These are phyloP conservation scores for Orchestes rusci DNA, from an alignment of 2,888 invertebrate genomes.

Conservation along the genomic window DNA sequence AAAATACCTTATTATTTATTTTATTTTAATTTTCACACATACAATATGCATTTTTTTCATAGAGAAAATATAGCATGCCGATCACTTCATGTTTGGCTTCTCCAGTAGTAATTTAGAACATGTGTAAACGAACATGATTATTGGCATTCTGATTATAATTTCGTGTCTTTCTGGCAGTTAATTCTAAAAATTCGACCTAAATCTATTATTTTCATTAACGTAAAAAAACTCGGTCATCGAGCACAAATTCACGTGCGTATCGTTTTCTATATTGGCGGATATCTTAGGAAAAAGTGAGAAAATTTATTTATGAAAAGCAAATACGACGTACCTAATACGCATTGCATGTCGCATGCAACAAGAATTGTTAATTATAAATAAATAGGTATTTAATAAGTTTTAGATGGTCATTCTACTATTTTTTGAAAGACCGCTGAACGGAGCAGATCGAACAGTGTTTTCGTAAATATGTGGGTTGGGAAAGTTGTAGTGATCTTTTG, in stretches of 20 bases:
- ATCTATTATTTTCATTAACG: constrained; percentile 13
- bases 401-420: background rate
- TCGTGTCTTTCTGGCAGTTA: too few relatives aligned
- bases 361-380: constrained; percentile 16
- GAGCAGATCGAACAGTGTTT: too few relatives aligned
- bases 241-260: constrained; percentile 17
- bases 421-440: too few relatives aligned
- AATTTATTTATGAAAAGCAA: constrained; percentile 9
- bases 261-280: constrained; percentile 15
- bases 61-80: too few relatives aligned
- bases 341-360: constrained; percentile 16
- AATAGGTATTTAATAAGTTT: constrained; percentile 18
- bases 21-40: too few relatives aligned
- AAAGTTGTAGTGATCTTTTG: background rate
- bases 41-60: too few relatives aligned
- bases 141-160: too few relatives aligned
- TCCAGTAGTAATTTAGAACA: too few relatives aligned
- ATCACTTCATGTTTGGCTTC: too few relatives aligned
- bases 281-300: constrained; percentile 20
- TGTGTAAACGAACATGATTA: too few relatives aligned
- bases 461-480: background rate
- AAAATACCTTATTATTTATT: too few relatives aligned
- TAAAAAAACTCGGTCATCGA: constrained; percentile 21
- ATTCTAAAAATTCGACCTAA: too few relatives aligned
- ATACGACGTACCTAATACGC: constrained; percentile 5